Conservation (phyloP, 2,113 vertebrate genomes). For the Psammodynastes pulverulentus region DNA sequence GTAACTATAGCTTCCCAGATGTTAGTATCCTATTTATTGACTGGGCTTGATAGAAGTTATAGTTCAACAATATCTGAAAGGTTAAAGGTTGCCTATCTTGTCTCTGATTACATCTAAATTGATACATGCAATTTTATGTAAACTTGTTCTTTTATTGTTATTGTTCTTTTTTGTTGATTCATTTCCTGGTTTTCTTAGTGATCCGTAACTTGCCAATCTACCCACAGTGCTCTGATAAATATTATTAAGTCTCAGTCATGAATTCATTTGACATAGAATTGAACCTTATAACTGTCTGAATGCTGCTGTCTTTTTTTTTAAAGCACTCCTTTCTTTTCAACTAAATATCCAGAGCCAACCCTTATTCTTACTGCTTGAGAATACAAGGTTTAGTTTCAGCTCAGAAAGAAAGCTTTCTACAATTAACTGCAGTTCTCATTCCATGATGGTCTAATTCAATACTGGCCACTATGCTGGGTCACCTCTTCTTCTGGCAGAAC, state of each 20-base stretch:
- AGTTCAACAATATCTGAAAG: not conserved
- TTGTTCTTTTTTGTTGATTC: not conserved
- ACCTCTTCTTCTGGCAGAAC: not conserved
- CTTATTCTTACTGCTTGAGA: not conserved
- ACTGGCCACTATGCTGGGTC: not conserved
- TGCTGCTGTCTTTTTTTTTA: not conserved
- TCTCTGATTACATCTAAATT: not conserved
- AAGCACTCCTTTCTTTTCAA: not conserved
- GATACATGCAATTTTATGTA: not conserved
- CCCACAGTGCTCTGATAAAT: not conserved
- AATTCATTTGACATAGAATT: not conserved
- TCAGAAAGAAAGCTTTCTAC: not conserved
- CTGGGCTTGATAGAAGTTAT: not conserved
- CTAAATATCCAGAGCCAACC: not conserved
- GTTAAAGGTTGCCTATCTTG: not conserved
- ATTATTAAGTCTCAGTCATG: not conserved
- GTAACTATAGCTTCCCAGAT: not conserved
- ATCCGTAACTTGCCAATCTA: not conserved
- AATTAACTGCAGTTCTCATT: not conserved
- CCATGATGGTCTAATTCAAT: not conserved
- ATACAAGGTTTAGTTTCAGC: not conserved
- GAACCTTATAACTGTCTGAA: not conserved
- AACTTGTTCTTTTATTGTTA: not conserved
- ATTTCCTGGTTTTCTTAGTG: not conserved
- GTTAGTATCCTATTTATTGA: not conserved